These are phyloP conservation scores for Fratercula arctica DNA, from an alignment of 2,797 vertebrate species.

Conservation along the genomic window DNA sequence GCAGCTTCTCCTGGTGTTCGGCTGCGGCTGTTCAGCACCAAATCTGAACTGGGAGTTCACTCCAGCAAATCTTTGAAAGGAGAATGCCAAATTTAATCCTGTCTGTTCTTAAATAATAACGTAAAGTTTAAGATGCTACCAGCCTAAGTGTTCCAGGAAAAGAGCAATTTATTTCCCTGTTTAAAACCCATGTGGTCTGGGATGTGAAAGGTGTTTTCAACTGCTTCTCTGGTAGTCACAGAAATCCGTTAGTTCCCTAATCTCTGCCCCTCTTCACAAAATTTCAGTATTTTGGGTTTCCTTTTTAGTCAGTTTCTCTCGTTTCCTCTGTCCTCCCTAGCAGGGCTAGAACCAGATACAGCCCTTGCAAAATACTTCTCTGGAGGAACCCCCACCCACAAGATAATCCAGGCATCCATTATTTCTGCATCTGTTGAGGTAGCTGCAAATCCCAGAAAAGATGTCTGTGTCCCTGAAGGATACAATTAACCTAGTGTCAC, in stretches of 20 bases:
- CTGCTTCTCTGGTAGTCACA: neutral
- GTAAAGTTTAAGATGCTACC: neutral
- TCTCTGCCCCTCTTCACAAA: neutral
- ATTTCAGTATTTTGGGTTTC: neutral
- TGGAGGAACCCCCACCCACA: neutral
- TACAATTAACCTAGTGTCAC: neutral
- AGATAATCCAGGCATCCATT: neutral
- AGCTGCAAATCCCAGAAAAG: conserved; percentile 4
- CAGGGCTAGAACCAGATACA: neutral
- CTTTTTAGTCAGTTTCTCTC: neutral
- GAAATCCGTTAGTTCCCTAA: neutral
- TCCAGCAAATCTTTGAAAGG: neutral
- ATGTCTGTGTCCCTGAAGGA: neutral
- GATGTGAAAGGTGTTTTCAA: neutral
- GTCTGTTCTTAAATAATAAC: neutral
- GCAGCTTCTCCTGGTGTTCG: neutral
- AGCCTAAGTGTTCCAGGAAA: neutral
- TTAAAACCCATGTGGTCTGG: neutral
- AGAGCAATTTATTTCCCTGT: neutral
- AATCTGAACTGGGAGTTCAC: neutral
- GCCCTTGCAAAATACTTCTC: neutral
- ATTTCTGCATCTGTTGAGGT: conserved; percentile 9
- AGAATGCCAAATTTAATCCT: neutral
- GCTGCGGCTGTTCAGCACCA: neutral
- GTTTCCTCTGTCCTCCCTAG: neutral